Conservation (phyloP, 2,888 invertebrate species). For the Microplitis manilae region DNA sequence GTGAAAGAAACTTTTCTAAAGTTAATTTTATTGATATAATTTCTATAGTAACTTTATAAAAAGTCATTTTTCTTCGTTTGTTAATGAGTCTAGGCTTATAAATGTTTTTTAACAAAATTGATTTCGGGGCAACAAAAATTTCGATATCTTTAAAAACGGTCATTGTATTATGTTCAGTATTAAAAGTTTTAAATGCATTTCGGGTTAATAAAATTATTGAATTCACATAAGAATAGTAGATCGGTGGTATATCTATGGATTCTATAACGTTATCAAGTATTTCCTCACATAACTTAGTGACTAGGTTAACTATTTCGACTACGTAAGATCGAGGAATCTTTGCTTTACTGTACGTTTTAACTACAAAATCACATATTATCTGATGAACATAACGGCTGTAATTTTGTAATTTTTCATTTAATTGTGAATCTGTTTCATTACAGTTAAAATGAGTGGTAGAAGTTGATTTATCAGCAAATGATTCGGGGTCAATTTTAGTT, state of each 20-base stretch:
- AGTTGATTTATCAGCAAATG: neutral
- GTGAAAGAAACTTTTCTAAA: constrained; percentile 3
- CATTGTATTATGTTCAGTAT: neutral
- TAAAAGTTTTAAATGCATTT: neutral
- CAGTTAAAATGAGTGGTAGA: neutral
- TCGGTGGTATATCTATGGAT: neutral
- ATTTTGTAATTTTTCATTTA: neutral
- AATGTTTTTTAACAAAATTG: neutral
- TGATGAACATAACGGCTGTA: constrained; percentile 1
- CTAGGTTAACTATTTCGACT: constrained; percentile 3
- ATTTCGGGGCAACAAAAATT: constrained; percentile 3
- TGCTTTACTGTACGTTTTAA: neutral
- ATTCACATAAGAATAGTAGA: neutral
- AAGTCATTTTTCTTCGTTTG: constrained; percentile 3
- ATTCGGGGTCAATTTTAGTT: neutral
- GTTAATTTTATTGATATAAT: neutral
- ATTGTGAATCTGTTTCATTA: neutral
- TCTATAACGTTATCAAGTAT: neutral
- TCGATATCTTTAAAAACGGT: neutral
- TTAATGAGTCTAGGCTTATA: neutral
- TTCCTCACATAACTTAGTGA: neutral
- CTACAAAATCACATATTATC: neutral
- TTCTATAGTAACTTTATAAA: constrained; percentile 3
- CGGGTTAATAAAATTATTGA: neutral
- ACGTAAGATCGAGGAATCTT: neutral